These are phyloP conservation scores for Cyclopterus lumpus DNA, from an alignment of 2,797 vertebrate genomes.

Conservation along the genomic window DNA sequence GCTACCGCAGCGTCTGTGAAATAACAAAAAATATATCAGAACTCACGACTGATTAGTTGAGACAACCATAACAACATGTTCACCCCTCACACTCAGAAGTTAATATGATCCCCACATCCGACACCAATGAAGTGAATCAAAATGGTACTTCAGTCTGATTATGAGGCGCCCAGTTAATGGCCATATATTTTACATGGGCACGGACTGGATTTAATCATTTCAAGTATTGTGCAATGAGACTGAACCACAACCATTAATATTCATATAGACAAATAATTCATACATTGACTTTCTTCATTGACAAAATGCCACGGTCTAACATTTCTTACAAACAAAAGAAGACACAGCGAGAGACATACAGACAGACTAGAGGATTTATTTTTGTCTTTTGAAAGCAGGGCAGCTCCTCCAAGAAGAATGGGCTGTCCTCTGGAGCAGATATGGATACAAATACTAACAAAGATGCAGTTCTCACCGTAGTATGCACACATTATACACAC, in stretches of 20 bases:
- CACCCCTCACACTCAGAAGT: too few species aligned
- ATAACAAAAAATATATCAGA: too few species aligned
- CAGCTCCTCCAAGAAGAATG: slow-evolving; percentile 24
- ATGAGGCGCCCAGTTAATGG: not conserved
- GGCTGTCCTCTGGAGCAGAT: slow-evolving; percentile 13
- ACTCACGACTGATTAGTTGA: too few species aligned
- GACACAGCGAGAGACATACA: not conserved
- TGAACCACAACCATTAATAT: not conserved
- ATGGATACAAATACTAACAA: slow-evolving; percentile 3
- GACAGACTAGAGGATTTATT: not conserved
- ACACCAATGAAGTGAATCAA: too few species aligned
- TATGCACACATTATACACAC: not conserved
- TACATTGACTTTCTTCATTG: not conserved
- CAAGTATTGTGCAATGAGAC: too few species aligned
- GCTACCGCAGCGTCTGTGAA: too few species aligned
- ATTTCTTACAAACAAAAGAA: not conserved
- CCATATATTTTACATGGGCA: not conserved
- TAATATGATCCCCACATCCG: too few species aligned
- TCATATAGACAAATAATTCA: not conserved
- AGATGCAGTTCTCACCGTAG: not conserved
- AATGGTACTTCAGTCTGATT: not conserved
- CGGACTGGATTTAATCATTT: not conserved
- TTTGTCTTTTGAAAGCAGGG: slow-evolving; percentile 32
- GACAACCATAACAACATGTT: too few species aligned
- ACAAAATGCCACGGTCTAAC: not conserved